Evolutionary conservation across 92 coral and sea anemone species (phyloP).

Genomic region (Anthopleura xanthogrammica): DNA sequence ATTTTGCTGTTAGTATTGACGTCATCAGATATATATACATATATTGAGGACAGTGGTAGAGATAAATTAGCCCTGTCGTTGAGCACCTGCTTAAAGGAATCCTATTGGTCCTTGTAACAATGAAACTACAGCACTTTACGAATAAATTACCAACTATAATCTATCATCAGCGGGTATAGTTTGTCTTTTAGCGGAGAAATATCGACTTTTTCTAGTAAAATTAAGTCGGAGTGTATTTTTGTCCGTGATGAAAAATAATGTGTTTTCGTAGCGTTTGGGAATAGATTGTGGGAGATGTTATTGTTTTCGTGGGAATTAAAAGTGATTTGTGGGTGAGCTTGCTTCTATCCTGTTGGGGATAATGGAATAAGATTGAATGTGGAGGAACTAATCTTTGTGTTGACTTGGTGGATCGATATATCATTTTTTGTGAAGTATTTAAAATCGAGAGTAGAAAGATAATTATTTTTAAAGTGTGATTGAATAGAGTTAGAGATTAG

Average conservation of each 20-base stretch:
- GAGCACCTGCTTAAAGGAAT: background rate
- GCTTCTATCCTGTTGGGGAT: background rate
- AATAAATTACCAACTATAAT: background rate
- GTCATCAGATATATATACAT: background rate
- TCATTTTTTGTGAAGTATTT: background rate
- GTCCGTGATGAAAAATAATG: background rate
- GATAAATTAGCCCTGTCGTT: background rate
- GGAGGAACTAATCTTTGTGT: background rate
- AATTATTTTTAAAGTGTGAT: too few relatives aligned
- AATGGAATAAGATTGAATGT: background rate
- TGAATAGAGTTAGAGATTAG: too few relatives aligned
- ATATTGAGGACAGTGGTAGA: background rate
- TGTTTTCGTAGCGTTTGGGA: background rate
- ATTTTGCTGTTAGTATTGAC: background rate
- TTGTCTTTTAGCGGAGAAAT: background rate
- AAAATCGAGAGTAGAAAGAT: too few relatives aligned
- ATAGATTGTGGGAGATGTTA: background rate
- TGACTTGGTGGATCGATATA: background rate
- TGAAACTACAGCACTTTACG: background rate
- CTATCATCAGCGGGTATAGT: background rate
- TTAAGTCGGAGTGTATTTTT: background rate
- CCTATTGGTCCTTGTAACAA: background rate
- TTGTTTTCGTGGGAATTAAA: background rate
- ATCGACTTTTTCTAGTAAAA: background rate
- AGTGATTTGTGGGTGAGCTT: background rate